A percentile compares a stretch with the other conserved stretches of the same genome.
Evolutionary conservation across 1,140 invertebrate genomes (phyloP).

Genomic region (Acromyrmex echinatior): DNA sequence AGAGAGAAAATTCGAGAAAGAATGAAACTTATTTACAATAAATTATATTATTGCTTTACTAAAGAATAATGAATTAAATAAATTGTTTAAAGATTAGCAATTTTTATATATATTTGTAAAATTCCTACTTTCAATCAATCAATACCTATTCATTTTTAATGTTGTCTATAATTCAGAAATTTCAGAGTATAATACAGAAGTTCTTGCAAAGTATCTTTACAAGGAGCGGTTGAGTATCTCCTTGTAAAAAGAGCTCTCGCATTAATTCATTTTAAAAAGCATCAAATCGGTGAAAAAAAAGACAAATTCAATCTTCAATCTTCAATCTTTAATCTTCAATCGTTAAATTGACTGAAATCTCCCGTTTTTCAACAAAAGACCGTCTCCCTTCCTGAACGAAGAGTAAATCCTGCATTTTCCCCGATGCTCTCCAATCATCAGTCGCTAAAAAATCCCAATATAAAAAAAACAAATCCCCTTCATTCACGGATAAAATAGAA

Average conservation of each 20-base stretch:
- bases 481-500: conserved; percentile 4
- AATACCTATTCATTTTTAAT: neutral
- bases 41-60: neutral
- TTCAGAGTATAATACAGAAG: neutral
- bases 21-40: neutral
- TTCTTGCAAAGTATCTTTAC: neutral
- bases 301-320: conserved; percentile 14
- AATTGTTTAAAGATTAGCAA: neutral
- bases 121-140: neutral
- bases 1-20: neutral
- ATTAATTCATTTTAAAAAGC: conserved; percentile 12
- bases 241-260: neutral
- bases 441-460: neutral
- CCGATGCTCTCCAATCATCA: neutral
- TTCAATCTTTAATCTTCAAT: conserved; percentile 8
- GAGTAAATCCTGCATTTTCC: conserved; percentile 12
- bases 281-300: neutral
- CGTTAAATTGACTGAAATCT: neutral
- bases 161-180: neutral
- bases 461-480: neutral
- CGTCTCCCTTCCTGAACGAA: neutral
- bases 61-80: neutral
- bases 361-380: conserved; percentile 4
- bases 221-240: neutral
- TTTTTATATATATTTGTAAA: neutral